Base-by-base conservation (phyloP, 2,113 vertebrate genomes). In the Tupaia tana region DNA sequence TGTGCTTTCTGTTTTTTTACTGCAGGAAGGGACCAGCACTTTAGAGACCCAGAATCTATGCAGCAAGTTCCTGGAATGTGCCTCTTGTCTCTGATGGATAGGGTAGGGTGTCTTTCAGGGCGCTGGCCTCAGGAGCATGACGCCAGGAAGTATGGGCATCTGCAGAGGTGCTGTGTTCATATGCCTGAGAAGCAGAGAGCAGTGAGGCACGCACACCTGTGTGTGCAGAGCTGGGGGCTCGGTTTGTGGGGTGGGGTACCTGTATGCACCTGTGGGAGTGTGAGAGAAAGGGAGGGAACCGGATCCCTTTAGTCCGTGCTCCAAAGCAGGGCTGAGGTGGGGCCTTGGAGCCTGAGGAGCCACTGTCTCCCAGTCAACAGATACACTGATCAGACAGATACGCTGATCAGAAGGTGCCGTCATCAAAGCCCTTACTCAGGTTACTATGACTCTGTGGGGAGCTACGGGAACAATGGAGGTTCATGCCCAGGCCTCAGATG, bases 11-110 rank as follows among this genome's bases (percentile, higher is more conserved):
- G 66, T 1, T 0, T 93, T 95, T 96, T 89, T 93, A 61, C 78
- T 81, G 16, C 7, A 13, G 70, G 89, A 80, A 84, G 79, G 85
- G 16, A 3, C 66, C 93, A 0, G 69, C 24, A 78, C 0, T 80
- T 73, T 86, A 75, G 90, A 96, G 71, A 89, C 87, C 89, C 61
- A 79, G 78, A 64, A 58, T 87, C 73, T 89, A 24, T 87, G 73
- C 86, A 75, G 82, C 10, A 64, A 93, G 90, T 11, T 54, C 52
- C 73, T 27, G 25, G 83, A 79, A 94, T 25, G 22, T 52, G 71
- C 27, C 86, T 97, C 13, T 0, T 88, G 63, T 89, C n/a, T 58
- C 78, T 86, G 69, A 43, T 31, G 63, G 67, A 91, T 78, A 66
- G 71, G 71, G 79, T 93, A 69, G 14, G 6, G 19, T 70, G 19